Evolutionary conservation across 2,113 vertebrate genomes (phyloP).

Genomic region (Mesitornis unicolor): DNA sequence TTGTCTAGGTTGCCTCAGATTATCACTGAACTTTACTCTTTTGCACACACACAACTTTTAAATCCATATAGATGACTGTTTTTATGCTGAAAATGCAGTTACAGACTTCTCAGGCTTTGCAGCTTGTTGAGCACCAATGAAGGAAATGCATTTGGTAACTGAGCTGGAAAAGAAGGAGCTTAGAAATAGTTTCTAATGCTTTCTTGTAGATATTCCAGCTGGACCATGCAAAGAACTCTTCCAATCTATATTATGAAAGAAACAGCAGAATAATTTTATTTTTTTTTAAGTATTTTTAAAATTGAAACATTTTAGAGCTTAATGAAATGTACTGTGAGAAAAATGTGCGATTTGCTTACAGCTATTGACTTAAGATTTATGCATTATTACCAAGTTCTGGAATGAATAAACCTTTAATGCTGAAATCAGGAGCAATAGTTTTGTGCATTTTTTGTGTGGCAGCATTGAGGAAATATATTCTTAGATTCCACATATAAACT

Average conservation of each 20-base stretch:
- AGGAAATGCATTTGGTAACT: not conserved
- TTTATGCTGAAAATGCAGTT: not conserved
- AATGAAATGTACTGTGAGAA: not conserved
- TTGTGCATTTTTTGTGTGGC: not conserved
- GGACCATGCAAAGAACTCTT: not conserved
- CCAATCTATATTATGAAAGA: not conserved
- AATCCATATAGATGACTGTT: not conserved
- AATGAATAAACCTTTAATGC: not conserved
- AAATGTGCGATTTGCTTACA: not conserved
- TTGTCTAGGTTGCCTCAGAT: not conserved
- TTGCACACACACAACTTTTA: not conserved
- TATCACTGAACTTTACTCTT: not conserved
- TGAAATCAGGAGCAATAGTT: not conserved
- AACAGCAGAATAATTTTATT: not conserved
- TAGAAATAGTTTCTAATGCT: not conserved
- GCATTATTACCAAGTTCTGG: not conserved
- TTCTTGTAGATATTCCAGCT: not conserved
- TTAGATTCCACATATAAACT: not conserved
- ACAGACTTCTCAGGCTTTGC: not conserved
- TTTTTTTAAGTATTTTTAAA: no score
- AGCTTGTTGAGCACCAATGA: not conserved
- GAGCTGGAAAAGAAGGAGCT: not conserved
- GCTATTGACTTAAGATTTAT: not conserved
- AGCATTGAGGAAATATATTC: not conserved
- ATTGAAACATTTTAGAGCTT: not conserved